Conservation (phyloP, 2,113 vertebrate species). For the Austrofundulus limnaeus region DNA sequence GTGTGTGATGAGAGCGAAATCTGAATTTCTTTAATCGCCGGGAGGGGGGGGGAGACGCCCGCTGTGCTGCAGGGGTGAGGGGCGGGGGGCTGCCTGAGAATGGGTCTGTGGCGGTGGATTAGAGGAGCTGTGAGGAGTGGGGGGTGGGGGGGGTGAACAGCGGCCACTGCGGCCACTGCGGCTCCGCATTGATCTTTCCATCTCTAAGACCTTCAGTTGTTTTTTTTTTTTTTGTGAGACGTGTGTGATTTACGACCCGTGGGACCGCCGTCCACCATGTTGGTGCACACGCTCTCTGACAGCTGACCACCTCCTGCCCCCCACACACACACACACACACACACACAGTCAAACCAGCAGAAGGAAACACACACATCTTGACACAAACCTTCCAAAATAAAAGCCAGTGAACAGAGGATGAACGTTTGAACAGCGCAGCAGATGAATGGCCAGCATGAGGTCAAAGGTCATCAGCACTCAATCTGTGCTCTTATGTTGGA, state of each 20-base stretch:
- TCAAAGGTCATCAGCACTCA: slow-evolving; percentile 60
- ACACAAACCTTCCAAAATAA: not conserved
- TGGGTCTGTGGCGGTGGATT: slow-evolving; percentile 38
- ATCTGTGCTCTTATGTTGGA: slow-evolving; percentile 44
- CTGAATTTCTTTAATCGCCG: slow-evolving; percentile 46
- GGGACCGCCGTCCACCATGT: slow-evolving; percentile 19
- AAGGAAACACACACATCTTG: not conserved
- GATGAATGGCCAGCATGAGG: slow-evolving; percentile 68
- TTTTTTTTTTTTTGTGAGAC: slow-evolving; percentile 51
- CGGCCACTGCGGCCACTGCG: slow-evolving; percentile 40
- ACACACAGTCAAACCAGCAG: no score
- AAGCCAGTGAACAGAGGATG: not conserved
- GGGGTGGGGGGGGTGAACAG: slow-evolving; percentile 7
- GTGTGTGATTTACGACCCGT: slow-evolving; percentile 57
- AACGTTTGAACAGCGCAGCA: slow-evolving; percentile 31
- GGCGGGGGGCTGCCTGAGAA: slow-evolving; percentile 13
- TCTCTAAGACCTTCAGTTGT: slow-evolving; percentile 54
- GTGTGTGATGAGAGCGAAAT: slow-evolving; percentile 36
- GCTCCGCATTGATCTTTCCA: slow-evolving; percentile 51
- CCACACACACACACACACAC: no score
- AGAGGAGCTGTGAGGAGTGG: slow-evolving; percentile 1
- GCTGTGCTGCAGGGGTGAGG: slow-evolving; percentile 21
- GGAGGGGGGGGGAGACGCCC: slow-evolving; percentile 2
- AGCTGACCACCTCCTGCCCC: slow-evolving; percentile 9
- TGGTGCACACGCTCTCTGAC: slow-evolving; percentile 23